Percentiles rank a stretch among this genome's conserved stretches.
Conservation (phyloP, 2,888 invertebrate genomes). For the Cosmia trapezina region DNA sequence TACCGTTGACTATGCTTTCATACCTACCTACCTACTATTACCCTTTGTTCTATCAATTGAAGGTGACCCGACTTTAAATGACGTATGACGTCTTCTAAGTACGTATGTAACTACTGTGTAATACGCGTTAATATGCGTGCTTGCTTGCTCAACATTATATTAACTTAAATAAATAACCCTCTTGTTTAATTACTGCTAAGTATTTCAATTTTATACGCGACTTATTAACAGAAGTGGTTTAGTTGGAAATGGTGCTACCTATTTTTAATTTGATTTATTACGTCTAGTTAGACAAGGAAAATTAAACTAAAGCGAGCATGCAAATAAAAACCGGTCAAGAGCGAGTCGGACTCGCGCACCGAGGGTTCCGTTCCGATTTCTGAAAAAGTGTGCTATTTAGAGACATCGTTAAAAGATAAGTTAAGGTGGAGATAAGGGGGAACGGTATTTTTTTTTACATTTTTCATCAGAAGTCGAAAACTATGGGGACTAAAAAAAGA, state of each 20-base stretch:
- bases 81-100: conserved; percentile 19
- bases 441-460: too few relatives aligned
- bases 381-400: too few relatives aligned
- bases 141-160: conserved; percentile 29
- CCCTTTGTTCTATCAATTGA: conserved; percentile 55
- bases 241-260: conserved; percentile 20
- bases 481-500: too few relatives aligned
- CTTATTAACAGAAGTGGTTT: conserved; percentile 21
- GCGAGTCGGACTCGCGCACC: too few relatives aligned
- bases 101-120: conserved; percentile 17
- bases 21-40: conserved; percentile 51
- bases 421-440: too few relatives aligned
- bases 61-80: conserved; percentile 56
- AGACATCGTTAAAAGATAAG: too few relatives aligned
- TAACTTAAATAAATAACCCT: conserved; percentile 35
- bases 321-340: conserved; percentile 14
- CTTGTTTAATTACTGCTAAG: conserved; percentile 50
- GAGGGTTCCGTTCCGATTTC: too few relatives aligned
- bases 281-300: conserved; percentile 19
- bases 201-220: conserved; percentile 44
- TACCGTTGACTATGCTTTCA: conserved; percentile 60
- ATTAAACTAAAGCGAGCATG: conserved; percentile 13
- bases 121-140: conserved; percentile 37
- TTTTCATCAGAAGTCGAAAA: too few relatives aligned
- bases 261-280: conserved; percentile 34